Percentiles rank a stretch among this genome's conserved stretches.
Conservation (phyloP, 2,113 vertebrate genomes). For the Heliornis fulica region DNA sequence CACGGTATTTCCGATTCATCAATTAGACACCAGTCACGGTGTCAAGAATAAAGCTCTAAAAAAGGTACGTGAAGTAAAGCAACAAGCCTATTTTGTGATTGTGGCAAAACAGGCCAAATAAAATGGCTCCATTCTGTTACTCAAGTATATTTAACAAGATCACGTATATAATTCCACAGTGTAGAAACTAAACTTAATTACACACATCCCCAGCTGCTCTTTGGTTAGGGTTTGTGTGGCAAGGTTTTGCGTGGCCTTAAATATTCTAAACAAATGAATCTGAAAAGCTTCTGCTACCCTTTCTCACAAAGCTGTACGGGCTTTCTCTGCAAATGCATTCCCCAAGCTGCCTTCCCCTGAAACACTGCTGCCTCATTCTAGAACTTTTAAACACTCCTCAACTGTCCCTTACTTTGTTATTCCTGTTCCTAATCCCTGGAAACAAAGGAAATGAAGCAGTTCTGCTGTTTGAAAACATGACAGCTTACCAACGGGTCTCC, state of each 20-base stretch:
- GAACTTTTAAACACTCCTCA: not conserved
- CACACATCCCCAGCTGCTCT: not conserved
- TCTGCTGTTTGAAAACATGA: not conserved
- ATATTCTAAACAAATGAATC: not conserved
- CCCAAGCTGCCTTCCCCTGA: not conserved
- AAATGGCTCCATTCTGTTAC: not conserved
- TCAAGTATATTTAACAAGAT: not conserved
- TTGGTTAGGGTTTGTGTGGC: no score
- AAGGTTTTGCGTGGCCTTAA: no score
- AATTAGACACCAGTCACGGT: not conserved
- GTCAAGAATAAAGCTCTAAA: not conserved
- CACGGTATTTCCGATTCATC: not conserved
- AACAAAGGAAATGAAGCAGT: accelerated
- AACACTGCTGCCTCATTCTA: not conserved
- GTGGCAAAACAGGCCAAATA: not conserved
- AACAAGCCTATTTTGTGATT: not conserved
- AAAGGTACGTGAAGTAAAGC: not conserved
- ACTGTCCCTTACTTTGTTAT: not conserved
- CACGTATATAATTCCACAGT: not conserved
- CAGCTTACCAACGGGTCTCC: slow-evolving; percentile 93
- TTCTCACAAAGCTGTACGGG: not conserved
- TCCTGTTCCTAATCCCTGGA: not conserved
- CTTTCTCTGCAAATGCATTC: not conserved
- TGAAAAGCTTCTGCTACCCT: not conserved
- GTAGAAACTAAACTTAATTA: not conserved